These are phyloP conservation scores for Tuta absoluta DNA, from an alignment of 2,888 invertebrate genomes.

Conservation along the genomic window DNA sequence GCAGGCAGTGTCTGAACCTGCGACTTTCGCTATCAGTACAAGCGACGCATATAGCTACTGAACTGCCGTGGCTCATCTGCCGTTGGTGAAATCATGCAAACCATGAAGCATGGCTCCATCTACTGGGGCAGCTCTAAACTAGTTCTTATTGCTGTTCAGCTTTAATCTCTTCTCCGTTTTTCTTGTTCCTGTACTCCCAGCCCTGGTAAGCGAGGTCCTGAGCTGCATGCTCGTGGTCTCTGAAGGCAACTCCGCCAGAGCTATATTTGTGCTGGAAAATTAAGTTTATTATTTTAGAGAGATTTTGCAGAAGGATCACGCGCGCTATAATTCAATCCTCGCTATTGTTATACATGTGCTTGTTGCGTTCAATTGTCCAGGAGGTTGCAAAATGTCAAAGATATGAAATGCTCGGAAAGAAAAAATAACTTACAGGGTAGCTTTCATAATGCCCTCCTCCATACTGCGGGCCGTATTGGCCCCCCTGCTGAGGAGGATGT, in stretches of 20 bases:
- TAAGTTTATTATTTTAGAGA: neutral
- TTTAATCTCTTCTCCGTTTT: constrained; percentile 71
- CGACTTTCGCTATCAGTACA: too few species aligned
- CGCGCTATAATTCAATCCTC: too few species aligned
- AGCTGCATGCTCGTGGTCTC: constrained; percentile 76
- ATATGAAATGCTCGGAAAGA: neutral
- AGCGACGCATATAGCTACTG: too few species aligned
- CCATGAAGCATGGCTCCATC: too few species aligned
- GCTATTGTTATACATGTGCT: too few species aligned
- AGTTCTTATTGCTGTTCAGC: constrained; percentile 46
- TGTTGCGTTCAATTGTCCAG: too few species aligned
- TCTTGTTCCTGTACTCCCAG: constrained; percentile 84
- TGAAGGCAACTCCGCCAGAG: constrained; percentile 83
- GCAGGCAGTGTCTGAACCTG: too few species aligned
- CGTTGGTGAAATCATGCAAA: too few species aligned
- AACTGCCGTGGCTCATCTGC: too few species aligned
- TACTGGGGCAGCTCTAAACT: neutral
- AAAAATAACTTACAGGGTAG: constrained; percentile 60
- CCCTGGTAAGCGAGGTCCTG: constrained; percentile 89
- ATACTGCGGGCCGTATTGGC: constrained; percentile 30
- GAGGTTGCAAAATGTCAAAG: neutral
- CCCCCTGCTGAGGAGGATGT: constrained; percentile 35
- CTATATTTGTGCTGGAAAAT: constrained; percentile 55
- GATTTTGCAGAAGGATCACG: too few species aligned
- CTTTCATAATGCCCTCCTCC: constrained; percentile 69